A percentile compares a stretch with the other conserved stretches of the same genome.
These are phyloP conservation scores for Megalurothrips usitatus DNA, from an alignment of 2,888 invertebrate genomes.

Conservation along the genomic window DNA sequence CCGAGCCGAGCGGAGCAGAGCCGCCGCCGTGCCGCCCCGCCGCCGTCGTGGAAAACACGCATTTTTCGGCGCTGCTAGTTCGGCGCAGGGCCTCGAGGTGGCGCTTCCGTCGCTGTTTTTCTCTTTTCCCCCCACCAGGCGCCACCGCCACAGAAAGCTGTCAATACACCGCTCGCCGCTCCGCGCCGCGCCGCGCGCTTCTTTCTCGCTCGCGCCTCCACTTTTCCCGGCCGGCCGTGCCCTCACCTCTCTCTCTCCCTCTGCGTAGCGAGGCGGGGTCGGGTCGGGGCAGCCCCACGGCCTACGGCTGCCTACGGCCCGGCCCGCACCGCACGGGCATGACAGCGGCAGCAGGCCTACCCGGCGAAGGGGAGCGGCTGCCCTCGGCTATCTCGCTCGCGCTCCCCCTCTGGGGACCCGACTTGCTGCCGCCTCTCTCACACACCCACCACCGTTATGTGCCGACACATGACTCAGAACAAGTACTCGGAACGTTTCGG, in stretches of 20 bases:
- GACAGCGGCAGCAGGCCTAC: not conserved
- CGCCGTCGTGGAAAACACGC: constrained; percentile 15
- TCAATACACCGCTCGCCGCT: constrained; percentile 1
- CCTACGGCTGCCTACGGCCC: not conserved
- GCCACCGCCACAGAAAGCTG: constrained; percentile 25
- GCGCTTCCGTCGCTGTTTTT: constrained; percentile 16
- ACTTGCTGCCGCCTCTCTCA: not conserved
- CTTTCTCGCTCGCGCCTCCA: not conserved
- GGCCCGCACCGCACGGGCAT: not conserved
- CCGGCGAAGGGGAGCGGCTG: not conserved
- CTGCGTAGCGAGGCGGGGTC: not conserved
- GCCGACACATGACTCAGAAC: not conserved
- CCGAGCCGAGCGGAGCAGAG: not conserved
- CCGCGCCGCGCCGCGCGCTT: not conserved
- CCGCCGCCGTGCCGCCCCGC: not conserved
- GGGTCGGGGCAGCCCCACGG: not conserved
- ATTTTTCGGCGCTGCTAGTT: constrained; percentile 13
- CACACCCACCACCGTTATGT: not conserved
- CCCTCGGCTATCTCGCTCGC: not conserved
- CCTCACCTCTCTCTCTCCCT: not conserved
- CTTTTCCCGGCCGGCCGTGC: not conserved
- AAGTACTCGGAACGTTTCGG: not conserved
- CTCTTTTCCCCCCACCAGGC: constrained; percentile 25
- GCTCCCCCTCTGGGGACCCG: not conserved
- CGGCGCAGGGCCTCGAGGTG: constrained; percentile 18